These are phyloP conservation scores for Pantherophis alleghaniensis DNA, from an alignment of 2,797 vertebrate genomes.

Conservation along the genomic window DNA sequence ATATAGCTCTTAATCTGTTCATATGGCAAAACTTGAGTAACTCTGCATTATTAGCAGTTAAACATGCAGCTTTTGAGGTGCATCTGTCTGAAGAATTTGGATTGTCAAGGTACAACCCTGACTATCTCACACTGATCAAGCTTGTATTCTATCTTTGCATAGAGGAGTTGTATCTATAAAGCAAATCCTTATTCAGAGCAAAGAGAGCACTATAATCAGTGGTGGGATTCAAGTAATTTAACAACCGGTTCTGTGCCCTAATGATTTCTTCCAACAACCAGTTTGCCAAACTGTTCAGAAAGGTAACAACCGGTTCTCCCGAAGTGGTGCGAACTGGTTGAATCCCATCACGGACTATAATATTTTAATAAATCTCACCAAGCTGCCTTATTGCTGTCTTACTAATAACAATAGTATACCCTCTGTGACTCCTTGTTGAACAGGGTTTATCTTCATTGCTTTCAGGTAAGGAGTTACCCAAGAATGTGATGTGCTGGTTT, in stretches of 20 bases:
- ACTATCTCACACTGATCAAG: not conserved
- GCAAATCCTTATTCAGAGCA: not conserved
- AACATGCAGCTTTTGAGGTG: not conserved
- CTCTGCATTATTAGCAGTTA: not conserved
- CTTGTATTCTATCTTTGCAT: not conserved
- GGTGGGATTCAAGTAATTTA: no score
- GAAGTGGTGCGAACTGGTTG: no score
- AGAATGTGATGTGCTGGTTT: not conserved
- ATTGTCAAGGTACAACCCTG: not conserved
- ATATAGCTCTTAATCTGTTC: not conserved
- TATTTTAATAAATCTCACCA: not conserved
- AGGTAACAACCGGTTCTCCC: no score
- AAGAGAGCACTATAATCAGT: not conserved
- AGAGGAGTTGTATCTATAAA: not conserved
- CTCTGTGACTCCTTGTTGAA: not conserved
- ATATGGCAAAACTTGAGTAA: not conserved
- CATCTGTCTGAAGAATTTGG: not conserved
- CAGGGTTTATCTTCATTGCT: not conserved
- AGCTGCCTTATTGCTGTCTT: not conserved
- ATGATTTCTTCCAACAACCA: no score
- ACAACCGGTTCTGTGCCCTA: no score
- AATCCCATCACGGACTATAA: not conserved
- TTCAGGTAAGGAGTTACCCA: not conserved
- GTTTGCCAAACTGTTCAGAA: no score
- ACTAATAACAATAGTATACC: not conserved